Evolutionary conservation across 2,888 invertebrate species (phyloP).

Genomic region (Phoenoteleia sp.): DNA sequence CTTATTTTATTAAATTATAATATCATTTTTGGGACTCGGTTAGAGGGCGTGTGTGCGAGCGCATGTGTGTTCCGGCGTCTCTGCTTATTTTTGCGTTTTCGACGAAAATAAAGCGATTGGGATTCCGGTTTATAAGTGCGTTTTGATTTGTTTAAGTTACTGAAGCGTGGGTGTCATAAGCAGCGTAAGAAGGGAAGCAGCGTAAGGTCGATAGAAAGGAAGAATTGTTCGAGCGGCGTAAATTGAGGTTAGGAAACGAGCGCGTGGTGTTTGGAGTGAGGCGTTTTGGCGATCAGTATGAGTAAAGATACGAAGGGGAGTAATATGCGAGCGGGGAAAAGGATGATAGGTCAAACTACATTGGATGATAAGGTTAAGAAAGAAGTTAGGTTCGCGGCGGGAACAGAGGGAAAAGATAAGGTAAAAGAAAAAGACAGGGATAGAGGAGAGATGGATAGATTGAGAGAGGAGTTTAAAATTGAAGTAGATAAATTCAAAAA

Average conservation of each 20-base stretch:
- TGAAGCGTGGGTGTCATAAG: background rate
- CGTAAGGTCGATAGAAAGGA: background rate
- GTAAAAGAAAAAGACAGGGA: background rate
- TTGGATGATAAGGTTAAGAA: background rate
- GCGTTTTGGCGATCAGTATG: background rate
- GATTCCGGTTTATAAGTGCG: background rate
- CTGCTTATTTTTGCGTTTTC: conserved; percentile 5
- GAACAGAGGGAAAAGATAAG: too few species aligned
- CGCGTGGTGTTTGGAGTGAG: too few species aligned
- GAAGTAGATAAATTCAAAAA: background rate
- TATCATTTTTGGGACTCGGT: too few species aligned
- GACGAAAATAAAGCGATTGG: background rate
- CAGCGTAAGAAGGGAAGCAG: background rate
- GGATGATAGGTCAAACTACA: background rate
- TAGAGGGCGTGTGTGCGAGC: conserved; percentile 1
- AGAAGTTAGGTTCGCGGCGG: background rate
- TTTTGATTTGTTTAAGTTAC: too few species aligned
- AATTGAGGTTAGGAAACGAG: background rate
- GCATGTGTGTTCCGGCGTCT: conserved; percentile 3
- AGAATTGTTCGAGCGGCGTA: background rate
- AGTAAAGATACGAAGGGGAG: background rate
- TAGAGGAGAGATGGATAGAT: background rate
- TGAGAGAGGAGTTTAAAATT: background rate
- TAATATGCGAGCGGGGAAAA: background rate
- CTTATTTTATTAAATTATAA: too few species aligned